These are phyloP conservation scores for Dinomys branickii DNA, from an alignment of 2,113 vertebrate genomes.

Conservation along the genomic window DNA sequence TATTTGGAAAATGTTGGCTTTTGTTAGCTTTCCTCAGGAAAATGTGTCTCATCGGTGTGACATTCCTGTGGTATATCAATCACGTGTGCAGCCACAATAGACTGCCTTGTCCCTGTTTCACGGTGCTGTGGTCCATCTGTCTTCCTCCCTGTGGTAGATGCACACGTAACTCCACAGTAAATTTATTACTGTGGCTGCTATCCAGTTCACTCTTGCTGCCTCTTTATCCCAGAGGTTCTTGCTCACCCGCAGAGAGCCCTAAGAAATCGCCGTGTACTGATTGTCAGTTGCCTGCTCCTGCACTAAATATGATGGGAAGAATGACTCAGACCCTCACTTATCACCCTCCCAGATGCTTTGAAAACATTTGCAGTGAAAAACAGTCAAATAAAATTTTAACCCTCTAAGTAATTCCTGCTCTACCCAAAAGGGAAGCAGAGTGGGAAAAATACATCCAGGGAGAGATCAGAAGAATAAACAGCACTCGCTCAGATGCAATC, in stretches of 20 bases:
- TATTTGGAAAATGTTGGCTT: background rate
- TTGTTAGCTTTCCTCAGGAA: background rate
- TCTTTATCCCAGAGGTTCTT: background rate
- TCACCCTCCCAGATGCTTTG: background rate
- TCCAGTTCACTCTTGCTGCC: background rate
- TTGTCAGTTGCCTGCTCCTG: background rate
- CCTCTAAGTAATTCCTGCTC: background rate
- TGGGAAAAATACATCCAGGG: background rate
- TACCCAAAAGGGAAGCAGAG: background rate
- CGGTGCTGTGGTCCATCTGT: background rate
- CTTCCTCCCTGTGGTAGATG: background rate
- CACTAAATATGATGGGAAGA: background rate
- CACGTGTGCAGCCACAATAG: background rate
- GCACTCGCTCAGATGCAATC: background rate
- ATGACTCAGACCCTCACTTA: background rate
- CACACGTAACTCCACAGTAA: background rate
- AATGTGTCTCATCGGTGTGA: background rate
- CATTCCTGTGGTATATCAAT: background rate
- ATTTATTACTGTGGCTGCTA: background rate
- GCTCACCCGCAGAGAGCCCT: background rate
- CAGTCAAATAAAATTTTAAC: background rate
- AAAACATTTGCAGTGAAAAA: background rate
- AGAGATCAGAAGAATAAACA: background rate
- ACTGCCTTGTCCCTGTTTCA: background rate
- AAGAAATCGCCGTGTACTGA: background rate